Evolutionary conservation across 2,797 vertebrate species (phyloP), one percentile per base, ranked within the genome.

Genomic region (Nothura maculosa): DNA sequence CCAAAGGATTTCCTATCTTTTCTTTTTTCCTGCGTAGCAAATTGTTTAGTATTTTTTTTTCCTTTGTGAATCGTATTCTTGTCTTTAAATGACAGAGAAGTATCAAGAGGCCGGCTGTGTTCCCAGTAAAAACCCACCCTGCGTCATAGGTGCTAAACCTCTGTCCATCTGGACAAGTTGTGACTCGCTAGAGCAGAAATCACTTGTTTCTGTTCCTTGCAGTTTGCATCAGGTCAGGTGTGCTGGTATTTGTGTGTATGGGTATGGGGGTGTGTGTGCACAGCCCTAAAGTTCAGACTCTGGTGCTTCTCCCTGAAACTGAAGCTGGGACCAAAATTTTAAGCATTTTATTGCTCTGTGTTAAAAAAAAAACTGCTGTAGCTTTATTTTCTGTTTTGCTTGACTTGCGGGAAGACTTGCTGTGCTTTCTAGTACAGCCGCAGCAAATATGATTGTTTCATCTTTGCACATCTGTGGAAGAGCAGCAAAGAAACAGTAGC

Each of bases 401-500:
- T 89, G 79, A 63, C 64, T 95, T 91, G 38, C 81, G 61, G 87
- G 79, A 89, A 87, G 80, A 21, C 89, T 92, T 84, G 76, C 92
- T 95, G 75, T 74, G 89, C 2, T 0, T 94, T 92, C 90, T 57
- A 76, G 57, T 94, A 36, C 70, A 95, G 85, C 85, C 73, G 20
- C 66, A 79, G 87, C 75, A 94, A 93, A 91, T 85, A 87, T 25
- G 69, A 75, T 92, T 89, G 42, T 95, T 94, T 96, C 83, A 85
- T 96, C 85, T 90, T 95, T 91, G 73, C 81, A 91, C 94, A 95
- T 96, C 93, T 97, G 94, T 89, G 94, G 91, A 85, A 87, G 85
- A 86, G 75, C 28, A 73, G 76, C 69, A 76, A 82, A 88, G 92
- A 78, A 85, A 76, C 67, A 92, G 85, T 69, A 45, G 89, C 82